phyloP scores from a whole-genome alignment of 2,113 vertebrate species.

The Chelonoidis abingdonii region DNA sequence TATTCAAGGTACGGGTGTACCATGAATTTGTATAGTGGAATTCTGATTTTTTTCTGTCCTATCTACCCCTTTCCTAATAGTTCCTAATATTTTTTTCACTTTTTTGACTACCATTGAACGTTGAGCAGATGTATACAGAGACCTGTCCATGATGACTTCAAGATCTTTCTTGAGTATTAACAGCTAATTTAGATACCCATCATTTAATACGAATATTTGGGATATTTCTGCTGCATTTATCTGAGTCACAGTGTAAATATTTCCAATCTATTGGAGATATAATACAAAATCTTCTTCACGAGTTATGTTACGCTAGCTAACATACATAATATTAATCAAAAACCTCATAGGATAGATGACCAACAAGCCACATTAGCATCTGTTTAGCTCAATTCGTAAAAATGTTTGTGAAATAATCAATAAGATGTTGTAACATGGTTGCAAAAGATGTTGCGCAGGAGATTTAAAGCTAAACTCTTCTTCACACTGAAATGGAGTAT shows the following conservation, averaged over 20 bases:
- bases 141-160: neutral
- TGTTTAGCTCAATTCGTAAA: neutral
- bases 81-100: neutral
- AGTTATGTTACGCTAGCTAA: neutral
- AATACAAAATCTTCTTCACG: neutral
- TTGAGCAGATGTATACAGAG: neutral
- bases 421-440: neutral
- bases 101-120: neutral
- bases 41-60: neutral
- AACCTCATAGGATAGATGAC: neutral
- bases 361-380: neutral
- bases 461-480: neutral
- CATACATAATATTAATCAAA: neutral
- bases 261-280: neutral
- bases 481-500: neutral
- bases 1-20: neutral
- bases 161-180: neutral
- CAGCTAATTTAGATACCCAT: neutral
- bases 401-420: neutral
- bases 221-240: neutral
- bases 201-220: neutral
- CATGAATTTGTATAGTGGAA: neutral
- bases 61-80: neutral
- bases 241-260: neutral
- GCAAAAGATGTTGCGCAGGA: neutral